phyloP scores from a whole-genome alignment of 2,888 invertebrate species.

The Lithosia quadra region DNA sequence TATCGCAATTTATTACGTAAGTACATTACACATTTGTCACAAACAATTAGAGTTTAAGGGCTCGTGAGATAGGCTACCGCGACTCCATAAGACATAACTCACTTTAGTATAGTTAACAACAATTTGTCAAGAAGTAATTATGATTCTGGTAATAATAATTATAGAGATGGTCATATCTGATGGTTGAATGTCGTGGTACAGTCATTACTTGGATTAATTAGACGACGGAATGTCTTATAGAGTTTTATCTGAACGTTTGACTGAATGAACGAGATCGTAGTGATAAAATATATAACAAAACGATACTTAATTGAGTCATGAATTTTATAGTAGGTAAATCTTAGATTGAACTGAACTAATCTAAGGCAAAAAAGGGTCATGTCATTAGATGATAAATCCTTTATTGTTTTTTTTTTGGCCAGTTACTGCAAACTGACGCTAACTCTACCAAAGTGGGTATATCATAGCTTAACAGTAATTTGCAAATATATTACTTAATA shows the following conservation, averaged over 20 bases:
- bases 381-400: no score
- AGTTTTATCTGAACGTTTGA: no score
- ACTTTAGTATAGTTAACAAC: slow-evolving; percentile 33
- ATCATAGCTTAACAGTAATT: slow-evolving; percentile 7
- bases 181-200: slow-evolving; percentile 37
- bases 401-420: no score
- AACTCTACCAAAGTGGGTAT: not conserved
- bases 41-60: slow-evolving; percentile 11
- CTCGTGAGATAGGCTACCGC: slow-evolving; percentile 16
- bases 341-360: no score
- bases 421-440: no score
- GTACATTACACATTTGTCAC: not conserved
- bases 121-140: slow-evolving; percentile 52
- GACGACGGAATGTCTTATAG: slow-evolving; percentile 49
- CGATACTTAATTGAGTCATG: no score
- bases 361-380: no score
- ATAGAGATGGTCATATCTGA: slow-evolving; percentile 43
- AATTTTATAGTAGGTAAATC: no score
- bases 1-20: not conserved
- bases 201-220: slow-evolving; percentile 49
- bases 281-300: slow-evolving; percentile 27
- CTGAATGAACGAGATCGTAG: slow-evolving; percentile 37
- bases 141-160: slow-evolving; percentile 47
- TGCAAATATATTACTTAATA: slow-evolving; percentile 11
- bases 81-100: slow-evolving; percentile 39